Evolutionary conservation across 2,797 vertebrate genomes (phyloP).

Genomic region (Loriculus beryllinus): DNA sequence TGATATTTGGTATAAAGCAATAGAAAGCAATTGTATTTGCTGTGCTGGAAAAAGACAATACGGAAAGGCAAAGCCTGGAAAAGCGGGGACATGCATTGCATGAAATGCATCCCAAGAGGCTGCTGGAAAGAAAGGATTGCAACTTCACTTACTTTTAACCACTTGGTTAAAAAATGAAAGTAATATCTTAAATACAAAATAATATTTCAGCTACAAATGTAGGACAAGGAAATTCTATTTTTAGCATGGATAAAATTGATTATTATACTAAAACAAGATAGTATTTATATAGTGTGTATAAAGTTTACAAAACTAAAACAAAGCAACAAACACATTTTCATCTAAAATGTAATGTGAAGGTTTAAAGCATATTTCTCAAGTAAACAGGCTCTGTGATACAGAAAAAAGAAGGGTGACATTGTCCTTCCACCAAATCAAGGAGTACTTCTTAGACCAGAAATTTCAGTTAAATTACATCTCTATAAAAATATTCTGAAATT

Average conservation of each 20-base stretch:
- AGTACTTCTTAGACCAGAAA: neutral
- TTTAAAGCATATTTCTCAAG: neutral
- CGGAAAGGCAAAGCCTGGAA: neutral
- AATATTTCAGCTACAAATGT: neutral
- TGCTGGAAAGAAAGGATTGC: neutral
- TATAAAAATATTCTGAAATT: neutral
- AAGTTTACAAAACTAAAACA: neutral
- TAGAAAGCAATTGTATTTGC: neutral
- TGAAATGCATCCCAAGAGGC: neutral
- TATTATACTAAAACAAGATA: neutral
- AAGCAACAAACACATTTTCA: neutral
- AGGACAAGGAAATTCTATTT: neutral
- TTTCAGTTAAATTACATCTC: neutral
- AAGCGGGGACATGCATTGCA: neutral
- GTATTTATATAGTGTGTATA: neutral
- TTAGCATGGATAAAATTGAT: neutral
- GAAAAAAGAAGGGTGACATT: neutral
- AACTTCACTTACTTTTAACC: constrained; percentile 21
- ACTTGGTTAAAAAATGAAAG: constrained; percentile 16
- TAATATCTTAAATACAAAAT: constrained; percentile 17
- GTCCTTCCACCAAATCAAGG: neutral
- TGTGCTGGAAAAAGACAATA: neutral
- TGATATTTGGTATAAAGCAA: neutral
- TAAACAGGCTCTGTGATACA: neutral
- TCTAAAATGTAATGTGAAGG: neutral